Percentiles rank a stretch among this genome's conserved stretches.
Conservation (phyloP, 2,797 vertebrate species). For the Nasua narica region DNA sequence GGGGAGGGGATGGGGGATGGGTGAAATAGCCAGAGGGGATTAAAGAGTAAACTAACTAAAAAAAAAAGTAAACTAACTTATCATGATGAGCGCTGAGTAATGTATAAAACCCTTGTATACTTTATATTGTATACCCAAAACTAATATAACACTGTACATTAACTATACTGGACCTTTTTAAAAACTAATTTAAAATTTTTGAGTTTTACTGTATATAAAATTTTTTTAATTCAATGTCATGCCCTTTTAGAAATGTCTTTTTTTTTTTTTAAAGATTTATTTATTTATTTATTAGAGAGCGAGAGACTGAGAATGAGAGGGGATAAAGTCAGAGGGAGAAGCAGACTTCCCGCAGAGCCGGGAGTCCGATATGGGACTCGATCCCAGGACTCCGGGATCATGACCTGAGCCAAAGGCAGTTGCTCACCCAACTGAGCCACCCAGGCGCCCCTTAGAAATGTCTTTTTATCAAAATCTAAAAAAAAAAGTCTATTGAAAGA, state of each 20-base stretch:
- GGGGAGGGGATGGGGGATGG: not conserved
- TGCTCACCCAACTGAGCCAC: too few species aligned
- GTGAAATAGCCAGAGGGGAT: not conserved
- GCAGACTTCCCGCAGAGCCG: too few species aligned
- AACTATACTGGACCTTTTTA: not conserved
- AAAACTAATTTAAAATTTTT: not conserved
- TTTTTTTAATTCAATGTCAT: not conserved
- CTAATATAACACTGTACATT: not conserved
- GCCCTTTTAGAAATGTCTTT: too few species aligned
- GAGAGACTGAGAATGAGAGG: too few species aligned
- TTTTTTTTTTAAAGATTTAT: too few species aligned
- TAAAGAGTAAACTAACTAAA: not conserved
- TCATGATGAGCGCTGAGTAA: not conserved
- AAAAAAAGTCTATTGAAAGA: not conserved
- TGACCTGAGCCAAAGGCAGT: too few species aligned
- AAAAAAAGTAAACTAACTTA: not conserved
- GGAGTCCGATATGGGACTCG: too few species aligned
- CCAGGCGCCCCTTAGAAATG: too few species aligned
- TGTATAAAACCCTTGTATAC: not conserved
- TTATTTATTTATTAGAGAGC: too few species aligned
- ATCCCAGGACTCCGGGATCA: too few species aligned
- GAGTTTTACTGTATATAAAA: not conserved
- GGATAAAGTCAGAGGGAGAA: too few species aligned
- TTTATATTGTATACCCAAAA: not conserved
- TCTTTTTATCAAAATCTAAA: slow-evolving; percentile 7